phyloP scores from a whole-genome alignment of 2,888 invertebrate species.

The Boloria selene region DNA sequence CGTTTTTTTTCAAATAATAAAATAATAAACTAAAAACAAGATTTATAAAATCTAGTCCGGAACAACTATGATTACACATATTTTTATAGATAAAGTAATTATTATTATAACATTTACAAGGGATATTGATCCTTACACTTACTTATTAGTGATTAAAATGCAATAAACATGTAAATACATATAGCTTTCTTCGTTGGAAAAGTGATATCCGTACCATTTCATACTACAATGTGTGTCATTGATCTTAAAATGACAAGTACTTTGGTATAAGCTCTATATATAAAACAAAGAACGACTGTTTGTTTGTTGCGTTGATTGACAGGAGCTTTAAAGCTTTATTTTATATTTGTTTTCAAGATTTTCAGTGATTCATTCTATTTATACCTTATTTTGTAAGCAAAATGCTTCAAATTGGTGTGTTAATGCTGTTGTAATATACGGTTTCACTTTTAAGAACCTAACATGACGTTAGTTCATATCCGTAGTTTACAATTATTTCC shows the following conservation, averaged over 20 bases:
- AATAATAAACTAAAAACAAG: not conserved
- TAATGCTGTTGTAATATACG: too few species aligned
- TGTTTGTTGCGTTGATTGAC: constrained; percentile 8
- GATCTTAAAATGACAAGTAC: constrained; percentile 42
- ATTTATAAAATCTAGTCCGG: constrained; percentile 27
- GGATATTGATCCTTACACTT: not conserved
- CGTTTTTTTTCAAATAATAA: too few species aligned
- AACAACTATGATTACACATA: constrained; percentile 20
- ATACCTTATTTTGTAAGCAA: too few species aligned
- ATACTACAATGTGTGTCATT: constrained; percentile 45
- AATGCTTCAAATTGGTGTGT: too few species aligned
- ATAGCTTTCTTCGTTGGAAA: constrained; percentile 22
- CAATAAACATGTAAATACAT: not conserved
- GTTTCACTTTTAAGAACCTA: too few species aligned
- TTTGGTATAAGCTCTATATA: constrained; percentile 1
- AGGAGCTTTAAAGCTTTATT: not conserved
- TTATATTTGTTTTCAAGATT: too few species aligned
- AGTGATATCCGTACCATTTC: constrained; percentile 45
- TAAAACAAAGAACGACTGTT: constrained; percentile 7
- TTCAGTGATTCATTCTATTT: too few species aligned
- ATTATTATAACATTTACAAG: not conserved
- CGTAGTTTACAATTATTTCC: too few species aligned
- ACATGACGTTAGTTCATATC: too few species aligned
- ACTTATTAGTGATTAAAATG: not conserved
- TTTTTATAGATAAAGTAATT: constrained; percentile 5